Conservation (phyloP, 2,888 invertebrate genomes). For the Rambutsinella grinnellia region DNA sequence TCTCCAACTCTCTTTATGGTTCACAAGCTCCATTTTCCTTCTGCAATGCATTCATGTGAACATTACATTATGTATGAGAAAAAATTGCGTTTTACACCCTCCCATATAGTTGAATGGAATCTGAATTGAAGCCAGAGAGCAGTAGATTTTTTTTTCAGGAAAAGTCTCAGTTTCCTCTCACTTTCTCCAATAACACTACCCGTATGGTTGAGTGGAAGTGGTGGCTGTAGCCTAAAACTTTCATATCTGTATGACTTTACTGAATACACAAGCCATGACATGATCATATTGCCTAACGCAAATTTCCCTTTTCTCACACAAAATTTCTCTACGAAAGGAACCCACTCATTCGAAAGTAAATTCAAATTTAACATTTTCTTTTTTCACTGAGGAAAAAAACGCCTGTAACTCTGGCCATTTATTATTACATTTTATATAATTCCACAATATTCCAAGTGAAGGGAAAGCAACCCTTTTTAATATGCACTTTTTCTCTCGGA, state of each 20-base stretch:
- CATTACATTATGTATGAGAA: conserved; percentile 56
- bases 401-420: conserved; percentile 29
- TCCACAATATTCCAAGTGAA: conserved; percentile 46
- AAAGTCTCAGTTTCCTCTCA: conserved; percentile 22
- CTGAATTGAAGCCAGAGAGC: conserved; percentile 16
- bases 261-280: conserved; percentile 3
- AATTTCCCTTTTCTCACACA: conserved; percentile 40
- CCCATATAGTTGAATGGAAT: conserved; percentile 52
- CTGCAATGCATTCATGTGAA: conserved; percentile 48
- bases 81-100: conserved; percentile 47
- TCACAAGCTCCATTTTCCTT: neutral
- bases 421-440: conserved; percentile 47
- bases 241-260: conserved; percentile 1
- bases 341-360: conserved; percentile 49
- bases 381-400: neutral
- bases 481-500: neutral
- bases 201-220: conserved; percentile 14
- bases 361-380: conserved; percentile 18
- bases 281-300: conserved; percentile 30
- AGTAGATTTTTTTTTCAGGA: neutral
- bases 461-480: neutral
- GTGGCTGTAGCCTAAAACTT: conserved; percentile 22
- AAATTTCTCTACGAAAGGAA: conserved; percentile 35
- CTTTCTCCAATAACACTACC: conserved; percentile 11
- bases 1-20: neutral